A percentile compares a stretch with the other conserved stretches of the same genome.
Conservation (phyloP, 2,113 vertebrate genomes). For the Petrocephalus zakoni region DNA sequence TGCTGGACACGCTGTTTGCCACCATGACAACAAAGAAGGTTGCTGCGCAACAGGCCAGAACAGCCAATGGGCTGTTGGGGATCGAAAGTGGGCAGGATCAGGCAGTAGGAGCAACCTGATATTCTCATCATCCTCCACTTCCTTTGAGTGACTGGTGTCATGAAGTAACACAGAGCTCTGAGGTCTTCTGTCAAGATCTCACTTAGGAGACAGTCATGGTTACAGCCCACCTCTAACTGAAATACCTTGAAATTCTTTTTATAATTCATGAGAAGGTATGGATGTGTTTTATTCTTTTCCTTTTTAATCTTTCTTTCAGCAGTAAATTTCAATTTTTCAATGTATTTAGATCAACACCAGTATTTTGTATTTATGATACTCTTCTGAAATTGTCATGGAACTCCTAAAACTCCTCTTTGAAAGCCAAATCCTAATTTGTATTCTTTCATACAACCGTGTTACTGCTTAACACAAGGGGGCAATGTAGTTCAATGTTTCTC, state of each 20-base stretch:
- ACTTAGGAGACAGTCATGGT: not conserved
- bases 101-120: not conserved
- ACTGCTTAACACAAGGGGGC: slow-evolving; percentile 23
- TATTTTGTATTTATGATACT: not conserved
- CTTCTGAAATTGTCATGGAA: not conserved
- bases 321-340: not conserved
- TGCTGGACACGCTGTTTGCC: slow-evolving; percentile 93
- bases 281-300: not conserved
- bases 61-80: slow-evolving; percentile 11
- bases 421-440: not conserved
- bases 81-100: not conserved
- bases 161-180: not conserved
- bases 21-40: slow-evolving; percentile 69
- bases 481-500: not conserved
- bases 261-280: not conserved
- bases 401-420: not conserved
- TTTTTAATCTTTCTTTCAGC: not conserved
- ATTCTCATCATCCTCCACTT: not conserved
- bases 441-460: not conserved
- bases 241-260: not conserved
- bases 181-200: not conserved
- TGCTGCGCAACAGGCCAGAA: slow-evolving; percentile 15
- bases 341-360: not conserved
- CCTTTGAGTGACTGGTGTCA: not conserved
- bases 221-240: not conserved